Conservation (phyloP, 2,888 invertebrate species). For the Standfussiana lucernea region DNA sequence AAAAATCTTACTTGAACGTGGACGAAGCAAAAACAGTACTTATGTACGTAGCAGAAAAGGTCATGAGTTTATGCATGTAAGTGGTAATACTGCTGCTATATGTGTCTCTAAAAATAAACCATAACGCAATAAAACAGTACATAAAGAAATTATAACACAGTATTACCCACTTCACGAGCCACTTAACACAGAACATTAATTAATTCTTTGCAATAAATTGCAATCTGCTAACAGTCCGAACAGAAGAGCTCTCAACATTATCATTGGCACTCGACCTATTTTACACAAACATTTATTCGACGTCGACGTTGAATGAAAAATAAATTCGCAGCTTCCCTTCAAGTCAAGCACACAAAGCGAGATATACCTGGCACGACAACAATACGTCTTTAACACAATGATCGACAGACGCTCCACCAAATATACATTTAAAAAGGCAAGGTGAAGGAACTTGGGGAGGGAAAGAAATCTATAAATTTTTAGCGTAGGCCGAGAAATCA, state of each 20-base stretch:
- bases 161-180: constrained; percentile 35
- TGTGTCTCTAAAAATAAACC: background rate
- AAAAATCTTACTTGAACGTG: background rate
- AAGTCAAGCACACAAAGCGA: constrained; percentile 38
- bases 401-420: constrained; percentile 58
- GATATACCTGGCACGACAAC: constrained; percentile 42
- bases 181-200: constrained; percentile 53
- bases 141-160: constrained; percentile 27
- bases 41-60: no score
- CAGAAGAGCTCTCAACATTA: constrained; percentile 44
- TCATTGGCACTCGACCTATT: constrained; percentile 56
- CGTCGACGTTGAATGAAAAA: constrained; percentile 28
- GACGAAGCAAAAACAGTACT: background rate
- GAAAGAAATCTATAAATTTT: constrained; percentile 70
- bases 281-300: constrained; percentile 49
- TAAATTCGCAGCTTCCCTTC: constrained; percentile 40
- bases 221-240: constrained; percentile 42
- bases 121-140: constrained; percentile 28
- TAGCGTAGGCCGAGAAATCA: constrained; percentile 74
- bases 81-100: background rate
- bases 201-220: constrained; percentile 49
- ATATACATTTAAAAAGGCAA: constrained; percentile 56
- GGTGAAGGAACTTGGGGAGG: constrained; percentile 56
- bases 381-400: constrained; percentile 60
- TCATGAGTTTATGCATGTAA: background rate